Evolutionary conservation across 2,113 vertebrate genomes (phyloP).

Genomic region (Tetrax tetrax): DNA sequence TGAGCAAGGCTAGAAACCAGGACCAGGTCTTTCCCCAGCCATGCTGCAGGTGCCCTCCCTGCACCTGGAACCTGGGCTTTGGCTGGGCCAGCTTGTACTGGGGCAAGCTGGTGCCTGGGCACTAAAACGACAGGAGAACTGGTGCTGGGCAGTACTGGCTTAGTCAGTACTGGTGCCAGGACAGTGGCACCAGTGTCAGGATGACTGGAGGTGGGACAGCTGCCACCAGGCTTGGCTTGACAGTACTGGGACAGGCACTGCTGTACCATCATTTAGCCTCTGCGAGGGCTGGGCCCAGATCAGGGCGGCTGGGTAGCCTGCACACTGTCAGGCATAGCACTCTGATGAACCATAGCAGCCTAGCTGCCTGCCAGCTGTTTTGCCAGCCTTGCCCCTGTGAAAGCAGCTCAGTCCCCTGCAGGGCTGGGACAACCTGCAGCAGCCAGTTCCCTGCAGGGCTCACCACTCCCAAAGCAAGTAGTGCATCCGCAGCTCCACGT

Average conservation of each 20-base stretch:
- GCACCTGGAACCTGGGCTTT: neutral
- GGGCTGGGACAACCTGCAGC: neutral
- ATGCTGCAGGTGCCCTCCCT: neutral
- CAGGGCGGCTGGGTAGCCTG: neutral
- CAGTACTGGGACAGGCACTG: neutral
- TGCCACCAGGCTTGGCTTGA: neutral
- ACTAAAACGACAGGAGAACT: neutral
- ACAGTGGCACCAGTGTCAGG: neutral
- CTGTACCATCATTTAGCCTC: neutral
- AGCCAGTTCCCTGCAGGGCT: neutral
- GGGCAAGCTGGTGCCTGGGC: neutral
- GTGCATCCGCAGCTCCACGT: accelerated
- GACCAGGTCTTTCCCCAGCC: neutral
- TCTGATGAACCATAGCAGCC: neutral
- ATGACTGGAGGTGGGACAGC: neutral
- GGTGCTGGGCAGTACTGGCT: neutral
- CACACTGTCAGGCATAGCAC: accelerated
- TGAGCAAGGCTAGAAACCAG: neutral
- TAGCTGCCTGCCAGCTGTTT: neutral
- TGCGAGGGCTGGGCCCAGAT: neutral
- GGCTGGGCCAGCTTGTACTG: neutral
- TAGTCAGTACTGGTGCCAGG: neutral
- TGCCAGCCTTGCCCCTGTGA: neutral
- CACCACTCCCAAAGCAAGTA: accelerated
- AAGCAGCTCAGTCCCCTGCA: neutral